Evolutionary conservation across 2,888 invertebrate species (phyloP), one percentile per base, ranked within the genome.

Genomic region (Ormyrus thymus): DNA sequence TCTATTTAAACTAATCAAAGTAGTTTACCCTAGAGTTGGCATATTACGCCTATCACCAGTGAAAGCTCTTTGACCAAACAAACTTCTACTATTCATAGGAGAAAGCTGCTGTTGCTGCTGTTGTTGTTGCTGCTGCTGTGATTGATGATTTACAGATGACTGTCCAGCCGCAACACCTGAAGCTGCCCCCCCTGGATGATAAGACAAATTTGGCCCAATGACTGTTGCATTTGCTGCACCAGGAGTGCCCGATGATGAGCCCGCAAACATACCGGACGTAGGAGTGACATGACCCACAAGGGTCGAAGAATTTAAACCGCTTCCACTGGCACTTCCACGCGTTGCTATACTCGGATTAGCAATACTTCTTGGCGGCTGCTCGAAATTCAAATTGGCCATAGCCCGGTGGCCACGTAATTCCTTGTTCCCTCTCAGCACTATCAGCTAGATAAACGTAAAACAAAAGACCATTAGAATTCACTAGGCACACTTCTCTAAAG

Each of bases 321-420:
- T 94, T 89, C 94, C 94, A 90, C 92, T 92, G 88, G 93, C 92
- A 87, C 92, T 92, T 91, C 93, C 92, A 82, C 92, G 92, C 90
- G 93, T 92, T 87, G 93, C 92, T 89, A 94, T 92, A 90, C 93
- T 93, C 87, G 93, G 94, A 91, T 95, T 95, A 91, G 95, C 95
- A 92, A 96, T 94, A 93, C 95, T 96, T 92, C 96, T 94, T 91
- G 96, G 96, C 87, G 95, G 94, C 92, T 95, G 95, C 91, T 95
- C 95, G 92, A 96, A 96, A 93, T 96, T 96, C 94, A 96, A 93
- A 93, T 96, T 96, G 93, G 96, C 96, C 96, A 97, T 96, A 94
- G 94, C 95, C 95, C 93, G 91, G 81, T 86, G 87, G 86, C 88
- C 85, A 53, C 68, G 58, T 66, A 51, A 61, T 69, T 29, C 66